Percentiles rank a stretch among this genome's conserved stretches.
phyloP scores from a whole-genome alignment of 2,113 vertebrate genomes.

The Apeltes quadracus region DNA sequence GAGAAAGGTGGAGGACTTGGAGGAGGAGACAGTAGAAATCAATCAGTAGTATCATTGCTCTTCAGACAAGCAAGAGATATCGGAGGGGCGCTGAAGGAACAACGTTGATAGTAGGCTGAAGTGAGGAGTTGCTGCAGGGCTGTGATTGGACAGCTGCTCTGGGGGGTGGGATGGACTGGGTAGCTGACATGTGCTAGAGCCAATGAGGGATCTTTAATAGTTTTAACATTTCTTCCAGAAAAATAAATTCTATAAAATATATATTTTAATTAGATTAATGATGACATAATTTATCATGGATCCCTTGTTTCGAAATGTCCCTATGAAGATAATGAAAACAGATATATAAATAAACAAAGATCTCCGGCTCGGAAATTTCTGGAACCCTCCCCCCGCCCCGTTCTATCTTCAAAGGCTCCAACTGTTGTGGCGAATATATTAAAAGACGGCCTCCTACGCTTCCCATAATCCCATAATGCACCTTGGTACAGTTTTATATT shows the following conservation, averaged over 20 bases:
- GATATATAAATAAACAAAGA: no score
- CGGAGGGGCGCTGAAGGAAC: not conserved
- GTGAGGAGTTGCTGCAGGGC: not conserved
- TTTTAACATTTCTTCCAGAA: not conserved
- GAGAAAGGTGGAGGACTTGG: not conserved
- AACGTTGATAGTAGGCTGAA: not conserved
- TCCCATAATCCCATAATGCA: not conserved
- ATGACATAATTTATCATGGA: no score
- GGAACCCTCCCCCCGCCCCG: no score
- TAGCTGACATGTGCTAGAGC: slow-evolving; percentile 13
- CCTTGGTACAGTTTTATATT: not conserved
- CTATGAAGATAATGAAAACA: no score
- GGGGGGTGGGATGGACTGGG: not conserved
- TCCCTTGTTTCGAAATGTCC: no score
- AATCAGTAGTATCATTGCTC: not conserved
- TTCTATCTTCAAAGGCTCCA: no score
- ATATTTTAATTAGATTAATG: no score
- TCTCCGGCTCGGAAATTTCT: no score
- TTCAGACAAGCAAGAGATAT: slow-evolving; percentile 20
- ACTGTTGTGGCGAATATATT: not conserved
- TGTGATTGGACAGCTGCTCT: slow-evolving; percentile 27
- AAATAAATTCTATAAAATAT: not conserved
- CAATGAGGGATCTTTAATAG: slow-evolving; percentile 8
- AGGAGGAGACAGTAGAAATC: not conserved
- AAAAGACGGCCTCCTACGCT: not conserved